These are phyloP conservation scores for Platysteira castanea DNA, from an alignment of 2,113 vertebrate genomes.

Conservation along the genomic window DNA sequence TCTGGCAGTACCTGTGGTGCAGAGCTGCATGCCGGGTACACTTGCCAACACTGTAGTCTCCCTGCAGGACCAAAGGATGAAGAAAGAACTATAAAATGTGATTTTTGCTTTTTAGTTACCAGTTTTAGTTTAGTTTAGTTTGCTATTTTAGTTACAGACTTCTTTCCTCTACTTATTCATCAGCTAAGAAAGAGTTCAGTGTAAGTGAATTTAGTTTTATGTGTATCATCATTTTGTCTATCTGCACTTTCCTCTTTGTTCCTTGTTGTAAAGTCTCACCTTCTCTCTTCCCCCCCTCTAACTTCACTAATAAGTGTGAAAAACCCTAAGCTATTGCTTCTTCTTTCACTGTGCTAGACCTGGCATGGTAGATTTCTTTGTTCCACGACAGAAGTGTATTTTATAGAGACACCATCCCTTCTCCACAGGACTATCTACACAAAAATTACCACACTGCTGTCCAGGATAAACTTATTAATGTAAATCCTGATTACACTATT, in stretches of 20 bases:
- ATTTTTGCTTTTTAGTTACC: background rate
- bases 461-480: background rate
- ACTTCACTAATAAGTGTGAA: background rate
- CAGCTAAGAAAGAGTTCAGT: background rate
- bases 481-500: background rate
- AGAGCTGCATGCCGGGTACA: background rate
- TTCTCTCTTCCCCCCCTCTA: background rate
- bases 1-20: background rate
- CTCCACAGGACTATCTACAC: background rate
- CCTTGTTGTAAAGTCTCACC: background rate
- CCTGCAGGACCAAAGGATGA: background rate
- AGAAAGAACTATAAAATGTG: background rate
- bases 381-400: rapidly evolving
- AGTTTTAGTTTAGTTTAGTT: background rate
- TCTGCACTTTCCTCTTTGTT: background rate
- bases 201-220: background rate
- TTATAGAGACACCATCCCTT: background rate
- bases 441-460: background rate
- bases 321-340: background rate
- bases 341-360: background rate
- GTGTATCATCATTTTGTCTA: background rate
- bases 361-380: background rate
- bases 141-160: background rate
- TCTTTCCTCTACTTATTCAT: background rate
- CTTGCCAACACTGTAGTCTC: background rate